Base-by-base conservation (phyloP, 1,140 invertebrate genomes). In the Aricia agestis region DNA sequence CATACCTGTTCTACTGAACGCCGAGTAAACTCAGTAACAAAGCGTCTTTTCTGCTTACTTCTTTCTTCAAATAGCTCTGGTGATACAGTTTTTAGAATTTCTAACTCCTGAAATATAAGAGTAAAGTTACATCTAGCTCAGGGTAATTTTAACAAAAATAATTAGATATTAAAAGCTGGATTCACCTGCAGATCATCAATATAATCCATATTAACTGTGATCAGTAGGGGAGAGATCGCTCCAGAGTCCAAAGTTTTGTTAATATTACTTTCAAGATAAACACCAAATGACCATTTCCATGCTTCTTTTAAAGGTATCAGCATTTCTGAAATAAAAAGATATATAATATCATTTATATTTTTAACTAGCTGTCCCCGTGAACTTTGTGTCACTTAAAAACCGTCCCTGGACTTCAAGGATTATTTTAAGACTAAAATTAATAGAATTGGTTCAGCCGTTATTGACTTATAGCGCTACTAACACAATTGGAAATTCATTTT, bases 251-350 rank as follows among this genome's bases (percentile, higher is more conserved):
- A 71, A 1, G 73, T 72, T 65, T 82, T 84, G 31, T 76, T 72
- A 9, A 88, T 79, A 41, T 75, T 67, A 0, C 52, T 17, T 0
- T 82, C 82, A 36, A 91, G 74, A 52, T 76, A 74, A 1, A 71
- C 57, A 9, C 87, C 84, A 70, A 87, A 87, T 0, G 83, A 82
- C 88, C 88, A 91, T 42, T 91, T 92, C 90, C 90, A 92, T 15
- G 89, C 85, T 74, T 92, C 90, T 59, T 92, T 92, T 9, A 92
- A 67, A 0, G 82, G 82, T 36, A 84, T 87, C 13, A 86, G 32
- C 4, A 45, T 70, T 58, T 75, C 88, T 90, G 72, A 13, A 77
- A 69, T 17, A 42, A 9, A 32, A 15, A 25, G 17, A 68, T 52
- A 71, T n/a, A 71, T 31, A 59, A 71, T n/a, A 71, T 31, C 17